A percentile compares a stretch with the other conserved stretches of the same genome.
phyloP scores from a whole-genome alignment of 2,797 vertebrate species.

The Cercopithecus hamlyni region DNA sequence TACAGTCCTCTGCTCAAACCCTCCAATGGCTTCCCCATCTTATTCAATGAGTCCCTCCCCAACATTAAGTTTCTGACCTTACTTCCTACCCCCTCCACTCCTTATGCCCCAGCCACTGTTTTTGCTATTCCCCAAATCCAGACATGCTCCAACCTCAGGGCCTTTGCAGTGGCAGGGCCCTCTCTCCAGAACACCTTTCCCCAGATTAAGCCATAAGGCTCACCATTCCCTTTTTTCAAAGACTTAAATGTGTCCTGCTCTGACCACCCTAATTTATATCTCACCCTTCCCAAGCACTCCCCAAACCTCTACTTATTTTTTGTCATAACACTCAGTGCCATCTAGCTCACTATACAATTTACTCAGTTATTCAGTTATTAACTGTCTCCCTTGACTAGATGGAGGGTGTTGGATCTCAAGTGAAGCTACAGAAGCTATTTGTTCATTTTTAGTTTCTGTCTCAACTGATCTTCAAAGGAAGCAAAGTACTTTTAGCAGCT shows the following conservation, averaged over 20 bases:
- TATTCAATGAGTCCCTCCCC: too few relatives aligned
- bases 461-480: slow-evolving; percentile 48
- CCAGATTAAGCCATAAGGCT: background rate
- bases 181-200: background rate
- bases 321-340: background rate
- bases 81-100: too few relatives aligned
- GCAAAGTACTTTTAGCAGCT: slow-evolving; percentile 61
- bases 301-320: background rate
- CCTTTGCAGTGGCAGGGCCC: too few relatives aligned
- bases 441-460: slow-evolving; percentile 41
- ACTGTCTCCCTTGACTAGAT: background rate
- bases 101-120: background rate
- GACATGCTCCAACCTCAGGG: background rate
- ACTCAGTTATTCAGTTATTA: background rate
- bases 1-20: background rate
- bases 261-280: background rate
- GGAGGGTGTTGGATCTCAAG: background rate
- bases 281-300: background rate
- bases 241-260: background rate
- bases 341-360: background rate
- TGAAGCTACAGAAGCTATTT: background rate
- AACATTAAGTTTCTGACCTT: background rate
- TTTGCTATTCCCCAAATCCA: background rate
- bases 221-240: background rate
- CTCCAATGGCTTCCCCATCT: background rate